Evolutionary conservation across 1,140 invertebrate species (phyloP), one percentile per base, ranked within the genome.

Genomic region (Drosophila virilis): DNA sequence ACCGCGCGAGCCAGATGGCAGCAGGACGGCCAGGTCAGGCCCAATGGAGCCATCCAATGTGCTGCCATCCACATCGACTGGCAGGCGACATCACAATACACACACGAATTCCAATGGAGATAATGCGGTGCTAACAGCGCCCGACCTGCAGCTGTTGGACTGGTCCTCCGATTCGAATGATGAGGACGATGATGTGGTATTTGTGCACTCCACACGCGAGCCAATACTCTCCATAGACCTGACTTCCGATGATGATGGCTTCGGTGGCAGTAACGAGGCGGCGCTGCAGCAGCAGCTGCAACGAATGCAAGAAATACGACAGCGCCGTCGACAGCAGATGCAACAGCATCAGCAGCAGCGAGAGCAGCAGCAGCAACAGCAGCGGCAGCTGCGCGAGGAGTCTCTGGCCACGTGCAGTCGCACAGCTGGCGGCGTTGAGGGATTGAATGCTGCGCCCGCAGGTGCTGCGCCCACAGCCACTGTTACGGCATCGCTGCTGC

Each of bases 131-230:
- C 93, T 96, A 62, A 94, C 94, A 17, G 96, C 96, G n/a, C 96
- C 96, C 3, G 96, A 97, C 92, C 92, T 97, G 38, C 96, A 97
- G 91, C 92, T 97, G 50, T 96, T 88, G 35, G 82, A 97, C 85
- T 97, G 96, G 95, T 93, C 95, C 0, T 96, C 95, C 0, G 95
- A 96, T 86, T 94, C 94, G 0, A 88, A 89, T 48, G 93, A 94
- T 52, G 93, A 93, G 67, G 95, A 95, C 91, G 94, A 94, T 70
- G 94, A 95, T 60, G 89, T 92, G 10, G 89, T 92, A 1, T 92
- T 91, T 71, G 90, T 92, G 2, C 90, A 92, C 78, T 92, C 91
- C 12, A 92, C 88, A 8, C 66, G 85, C 4, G 91, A 92, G 54
- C 91, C 91, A 4, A 91, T 92, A 48, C 73, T 91, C 0, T 92